Percentiles rank a stretch among this genome's conserved stretches.
Conservation (phyloP, 2,797 vertebrate species). For the Neosilurus mollespiculum region DNA sequence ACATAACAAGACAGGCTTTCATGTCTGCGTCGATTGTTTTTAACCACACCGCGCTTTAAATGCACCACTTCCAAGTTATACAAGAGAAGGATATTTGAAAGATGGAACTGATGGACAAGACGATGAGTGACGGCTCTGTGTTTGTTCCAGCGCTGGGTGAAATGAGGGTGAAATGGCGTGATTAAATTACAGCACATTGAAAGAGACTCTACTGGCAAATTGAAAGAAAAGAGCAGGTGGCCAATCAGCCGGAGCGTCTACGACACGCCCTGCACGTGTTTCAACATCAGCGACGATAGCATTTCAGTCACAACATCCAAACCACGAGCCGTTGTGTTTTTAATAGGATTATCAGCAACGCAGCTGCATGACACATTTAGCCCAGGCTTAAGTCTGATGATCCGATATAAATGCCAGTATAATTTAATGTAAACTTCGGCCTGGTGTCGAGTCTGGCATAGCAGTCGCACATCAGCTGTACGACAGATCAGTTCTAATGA, state of each 20-base stretch:
- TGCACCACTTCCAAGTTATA: too few species aligned
- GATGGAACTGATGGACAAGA: neutral
- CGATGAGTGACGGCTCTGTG: neutral
- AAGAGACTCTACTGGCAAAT: neutral
- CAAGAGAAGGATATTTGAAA: neutral
- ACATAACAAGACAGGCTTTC: too few species aligned
- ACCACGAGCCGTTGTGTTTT: slow-evolving; percentile 29
- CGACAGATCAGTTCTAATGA: neutral
- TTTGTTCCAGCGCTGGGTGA: neutral
- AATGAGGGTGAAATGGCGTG: neutral
- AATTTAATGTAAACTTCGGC: slow-evolving; percentile 35
- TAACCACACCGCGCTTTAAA: too few species aligned
- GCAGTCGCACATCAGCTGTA: slow-evolving; percentile 45
- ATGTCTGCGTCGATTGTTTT: too few species aligned
- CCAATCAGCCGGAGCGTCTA: neutral
- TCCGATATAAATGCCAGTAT: slow-evolving; percentile 27
- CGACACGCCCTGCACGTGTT: neutral
- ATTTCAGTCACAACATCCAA: neutral
- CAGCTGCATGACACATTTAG: slow-evolving; percentile 54
- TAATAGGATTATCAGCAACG: slow-evolving; percentile 41
- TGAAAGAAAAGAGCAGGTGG: neutral
- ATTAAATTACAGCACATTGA: neutral
- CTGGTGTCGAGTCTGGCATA: slow-evolving; percentile 60
- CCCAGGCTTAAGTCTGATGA: slow-evolving; percentile 44
- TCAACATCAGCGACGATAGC: slow-evolving; percentile 6